phyloP scores from a whole-genome alignment of 37 sponge, comb jelly and placozoan species.

The Oopsacas minuta region DNA sequence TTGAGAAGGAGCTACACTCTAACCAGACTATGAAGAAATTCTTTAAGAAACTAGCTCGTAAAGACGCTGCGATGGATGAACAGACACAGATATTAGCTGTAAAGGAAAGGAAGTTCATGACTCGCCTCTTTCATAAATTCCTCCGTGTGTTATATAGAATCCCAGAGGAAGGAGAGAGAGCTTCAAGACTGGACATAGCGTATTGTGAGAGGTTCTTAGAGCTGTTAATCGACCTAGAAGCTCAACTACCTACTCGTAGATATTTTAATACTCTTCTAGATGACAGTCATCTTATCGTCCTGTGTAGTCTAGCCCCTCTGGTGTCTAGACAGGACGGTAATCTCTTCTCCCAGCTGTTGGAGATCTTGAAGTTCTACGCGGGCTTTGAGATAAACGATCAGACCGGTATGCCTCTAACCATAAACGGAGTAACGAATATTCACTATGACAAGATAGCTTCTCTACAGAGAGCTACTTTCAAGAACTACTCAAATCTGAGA shows the following conservation, averaged over 20 bases:
- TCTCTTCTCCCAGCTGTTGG: constrained; percentile 69
- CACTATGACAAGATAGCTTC: constrained; percentile 54
- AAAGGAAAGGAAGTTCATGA: constrained; percentile 49
- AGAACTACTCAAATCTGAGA: constrained; percentile 63
- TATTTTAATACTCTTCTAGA: constrained; percentile 91
- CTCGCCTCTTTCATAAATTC: constrained; percentile 54
- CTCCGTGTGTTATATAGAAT: constrained; percentile 45
- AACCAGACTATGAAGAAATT: constrained; percentile 50
- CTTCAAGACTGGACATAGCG: constrained; percentile 24
- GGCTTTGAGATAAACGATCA: constrained; percentile 88
- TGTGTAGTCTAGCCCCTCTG: constrained; percentile 42
- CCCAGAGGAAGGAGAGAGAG: constrained; percentile 33
- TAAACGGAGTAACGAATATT: constrained; percentile 56
- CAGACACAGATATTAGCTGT: constrained; percentile 26
- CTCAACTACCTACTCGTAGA: constrained; percentile 76
- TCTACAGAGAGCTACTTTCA: constrained; percentile 59
- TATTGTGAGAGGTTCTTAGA: constrained; percentile 88
- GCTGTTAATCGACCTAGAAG: constrained; percentile 74
- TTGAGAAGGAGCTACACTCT: constrained; percentile 44
- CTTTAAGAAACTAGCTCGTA: constrained; percentile 61
- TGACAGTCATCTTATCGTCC: constrained; percentile 61
- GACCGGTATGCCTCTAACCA: constrained; percentile 61
- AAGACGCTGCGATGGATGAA: constrained; percentile 44
- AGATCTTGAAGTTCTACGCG: constrained; percentile 76
- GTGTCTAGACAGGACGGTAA: constrained; percentile 57